A percentile compares a stretch with the other conserved stretches of the same genome.
phyloP scores from a whole-genome alignment of 2,797 vertebrate genomes.

The Lagodon rhomboides region DNA sequence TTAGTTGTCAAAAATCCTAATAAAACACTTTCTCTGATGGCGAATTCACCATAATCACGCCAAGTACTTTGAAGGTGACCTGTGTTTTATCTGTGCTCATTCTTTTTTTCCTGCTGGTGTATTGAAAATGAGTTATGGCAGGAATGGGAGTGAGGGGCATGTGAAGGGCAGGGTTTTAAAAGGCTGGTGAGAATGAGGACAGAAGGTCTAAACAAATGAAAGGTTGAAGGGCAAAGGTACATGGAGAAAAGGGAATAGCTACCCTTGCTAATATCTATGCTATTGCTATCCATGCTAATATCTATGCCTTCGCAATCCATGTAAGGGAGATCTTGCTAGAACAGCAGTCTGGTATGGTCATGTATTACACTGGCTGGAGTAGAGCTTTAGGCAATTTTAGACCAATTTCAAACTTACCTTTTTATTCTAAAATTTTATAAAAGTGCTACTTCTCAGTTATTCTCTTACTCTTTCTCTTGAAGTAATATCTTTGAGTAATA shows the following conservation, averaged over 20 bases:
- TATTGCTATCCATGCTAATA: no score
- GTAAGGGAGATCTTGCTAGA: no score
- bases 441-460: no score
- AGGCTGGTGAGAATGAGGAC: slow-evolving; percentile 46
- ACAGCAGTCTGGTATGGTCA: no score
- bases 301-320: no score
- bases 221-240: slow-evolving; percentile 41
- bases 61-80: slow-evolving; percentile 76
- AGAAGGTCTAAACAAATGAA: slow-evolving; percentile 64
- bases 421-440: no score
- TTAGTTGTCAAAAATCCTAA: slow-evolving; percentile 70
- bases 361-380: no score
- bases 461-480: no score
- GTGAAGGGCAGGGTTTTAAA: slow-evolving; percentile 74
- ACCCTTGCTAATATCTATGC: no score
- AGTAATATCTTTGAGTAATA: no score
- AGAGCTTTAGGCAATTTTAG: no score
- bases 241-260: slow-evolving; percentile 8
- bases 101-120: slow-evolving; percentile 62
- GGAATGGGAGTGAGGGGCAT: slow-evolving; percentile 39
- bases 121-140: slow-evolving; percentile 76
- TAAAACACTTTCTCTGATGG: slow-evolving; percentile 66
- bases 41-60: slow-evolving; percentile 72
- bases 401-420: no score
- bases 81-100: slow-evolving; percentile 72